Percentiles rank a stretch among this genome's conserved stretches.
These are phyloP conservation scores for Acrocephalus arundinaceus DNA, from an alignment of 2,113 vertebrate genomes.

Conservation along the genomic window DNA sequence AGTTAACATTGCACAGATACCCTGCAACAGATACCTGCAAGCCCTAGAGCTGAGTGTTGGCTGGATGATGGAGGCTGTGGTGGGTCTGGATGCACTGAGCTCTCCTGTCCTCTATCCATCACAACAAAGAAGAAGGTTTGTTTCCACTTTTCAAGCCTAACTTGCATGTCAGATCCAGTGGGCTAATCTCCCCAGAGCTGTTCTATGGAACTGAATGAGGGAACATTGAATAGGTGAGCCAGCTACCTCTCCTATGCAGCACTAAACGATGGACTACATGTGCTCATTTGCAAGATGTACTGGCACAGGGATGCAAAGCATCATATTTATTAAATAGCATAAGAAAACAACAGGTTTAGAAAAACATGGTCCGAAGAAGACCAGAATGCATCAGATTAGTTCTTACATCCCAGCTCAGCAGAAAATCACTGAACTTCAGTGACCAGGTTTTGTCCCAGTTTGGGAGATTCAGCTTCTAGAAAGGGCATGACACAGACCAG, in stretches of 20 bases:
- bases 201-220: neutral
- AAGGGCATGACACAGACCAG: neutral
- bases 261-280: accelerated
- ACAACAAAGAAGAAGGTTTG: neutral
- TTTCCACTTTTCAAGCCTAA: neutral
- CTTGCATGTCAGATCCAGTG: neutral
- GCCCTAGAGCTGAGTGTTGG: neutral
- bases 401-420: neutral
- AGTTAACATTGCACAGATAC: neutral
- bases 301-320: neutral
- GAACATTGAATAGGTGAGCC: neutral
- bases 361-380: neutral
- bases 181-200: neutral
- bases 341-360: neutral
- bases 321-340: neutral
- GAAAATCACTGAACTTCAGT: neutral
- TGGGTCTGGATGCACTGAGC: neutral
- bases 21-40: neutral
- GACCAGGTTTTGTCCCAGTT: neutral
- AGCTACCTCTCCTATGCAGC: neutral
- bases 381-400: neutral
- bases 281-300: neutral
- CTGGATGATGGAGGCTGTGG: neutral
- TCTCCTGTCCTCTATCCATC: neutral
- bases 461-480: neutral